A percentile compares a stretch with the other conserved stretches of the same genome.
Conservation (phyloP, 2,888 invertebrate species). For the Eilema depressum region DNA sequence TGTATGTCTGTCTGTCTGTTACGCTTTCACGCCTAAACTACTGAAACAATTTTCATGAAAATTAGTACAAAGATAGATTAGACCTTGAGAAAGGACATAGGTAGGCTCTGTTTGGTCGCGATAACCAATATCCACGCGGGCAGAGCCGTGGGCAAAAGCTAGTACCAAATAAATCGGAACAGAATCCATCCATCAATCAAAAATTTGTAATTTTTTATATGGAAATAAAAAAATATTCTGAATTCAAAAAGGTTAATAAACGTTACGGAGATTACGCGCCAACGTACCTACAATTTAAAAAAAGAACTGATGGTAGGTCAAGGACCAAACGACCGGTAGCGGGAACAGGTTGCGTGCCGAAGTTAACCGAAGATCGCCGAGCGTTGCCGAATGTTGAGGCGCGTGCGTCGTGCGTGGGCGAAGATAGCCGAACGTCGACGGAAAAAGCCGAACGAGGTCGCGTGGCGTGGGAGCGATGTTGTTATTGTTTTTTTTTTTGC, state of each 20-base stretch:
- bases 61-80: no score
- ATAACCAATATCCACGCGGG: no score
- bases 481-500: constrained; percentile 32
- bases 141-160: no score
- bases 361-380: constrained; percentile 28
- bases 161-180: no score
- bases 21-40: no score
- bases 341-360: constrained; percentile 55
- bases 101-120: no score
- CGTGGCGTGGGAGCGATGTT: constrained; percentile 37
- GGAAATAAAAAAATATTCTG: constrained; percentile 25
- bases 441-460: constrained; percentile 34
- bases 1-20: no score
- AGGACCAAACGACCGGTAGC: constrained; percentile 58
- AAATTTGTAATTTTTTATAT: background rate
- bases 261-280: constrained; percentile 5
- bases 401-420: constrained; percentile 35
- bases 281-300: constrained; percentile 41
- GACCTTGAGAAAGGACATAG: no score
- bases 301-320: constrained; percentile 52
- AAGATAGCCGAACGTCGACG: constrained; percentile 29
- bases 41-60: no score
- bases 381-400: constrained; percentile 21
- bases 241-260: constrained; percentile 35
- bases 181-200: background rate